A percentile compares a stretch with the other conserved stretches of the same genome.
These are phyloP conservation scores for Drosophila obscura DNA, from an alignment of 1,140 invertebrate species.

Conservation along the genomic window DNA sequence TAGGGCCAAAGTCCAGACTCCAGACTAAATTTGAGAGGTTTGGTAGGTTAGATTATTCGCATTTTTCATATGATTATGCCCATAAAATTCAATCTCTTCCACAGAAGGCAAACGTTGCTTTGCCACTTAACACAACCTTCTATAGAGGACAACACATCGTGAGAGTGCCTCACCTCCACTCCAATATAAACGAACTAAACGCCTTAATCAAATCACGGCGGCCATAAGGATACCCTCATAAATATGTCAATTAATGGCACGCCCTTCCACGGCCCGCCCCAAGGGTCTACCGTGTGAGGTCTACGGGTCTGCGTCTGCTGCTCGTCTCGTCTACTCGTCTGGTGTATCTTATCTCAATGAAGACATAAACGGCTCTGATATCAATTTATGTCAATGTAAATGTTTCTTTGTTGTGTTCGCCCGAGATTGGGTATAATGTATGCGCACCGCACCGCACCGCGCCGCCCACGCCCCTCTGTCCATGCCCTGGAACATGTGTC, in stretches of 20 bases:
- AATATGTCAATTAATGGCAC: constrained; percentile 80
- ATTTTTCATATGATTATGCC: no score
- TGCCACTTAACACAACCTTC: no score
- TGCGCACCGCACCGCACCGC: constrained; percentile 45
- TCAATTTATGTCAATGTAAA: constrained; percentile 82
- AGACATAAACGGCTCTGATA: constrained; percentile 79
- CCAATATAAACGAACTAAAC: constrained; percentile 3
- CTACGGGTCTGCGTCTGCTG: no score
- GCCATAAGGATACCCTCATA: constrained; percentile 71
- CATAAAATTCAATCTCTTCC: no score
- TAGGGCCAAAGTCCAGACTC: background rate
- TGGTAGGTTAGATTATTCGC: no score
- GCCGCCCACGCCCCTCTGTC: constrained; percentile 21
- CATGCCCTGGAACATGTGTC: constrained; percentile 74
- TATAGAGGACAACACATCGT: no score
- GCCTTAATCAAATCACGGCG: constrained; percentile 74
- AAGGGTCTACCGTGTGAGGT: background rate
- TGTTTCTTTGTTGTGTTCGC: constrained; percentile 46
- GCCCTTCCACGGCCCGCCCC: constrained; percentile 6
- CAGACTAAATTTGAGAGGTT: no score
- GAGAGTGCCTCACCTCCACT: background rate
- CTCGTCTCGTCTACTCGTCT: constrained; percentile 7
- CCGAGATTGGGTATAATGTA: constrained; percentile 62
- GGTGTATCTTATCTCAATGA: constrained; percentile 68
- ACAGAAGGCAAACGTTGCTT: no score